These are phyloP conservation scores for Mactra quadrangularis DNA, from an alignment of 1,140 invertebrate species.

Conservation along the genomic window DNA sequence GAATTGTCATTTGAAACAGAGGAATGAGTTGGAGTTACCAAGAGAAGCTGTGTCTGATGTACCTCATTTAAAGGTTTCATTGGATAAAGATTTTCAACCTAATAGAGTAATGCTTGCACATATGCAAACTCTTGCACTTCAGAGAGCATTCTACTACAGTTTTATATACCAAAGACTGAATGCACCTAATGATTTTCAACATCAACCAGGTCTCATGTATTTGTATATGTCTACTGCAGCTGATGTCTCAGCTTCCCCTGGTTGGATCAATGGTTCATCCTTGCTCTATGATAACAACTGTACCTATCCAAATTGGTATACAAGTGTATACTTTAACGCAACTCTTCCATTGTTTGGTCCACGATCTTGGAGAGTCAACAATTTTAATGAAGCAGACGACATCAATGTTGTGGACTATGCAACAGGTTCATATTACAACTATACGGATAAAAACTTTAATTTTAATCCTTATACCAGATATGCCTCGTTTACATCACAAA, in stretches of 20 bases:
- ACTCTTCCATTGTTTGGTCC: constrained; percentile 98
- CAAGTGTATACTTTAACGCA: constrained; percentile 96
- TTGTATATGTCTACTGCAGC: constrained; percentile 97
- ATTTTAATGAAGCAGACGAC: constrained; percentile 83
- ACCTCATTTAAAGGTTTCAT: constrained; percentile 97
- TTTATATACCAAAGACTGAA: constrained; percentile 91
- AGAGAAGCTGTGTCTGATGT: constrained; percentile 94
- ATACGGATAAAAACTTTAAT: constrained; percentile 94
- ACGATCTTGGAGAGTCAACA: constrained; percentile 88
- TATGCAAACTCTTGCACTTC: constrained; percentile 97
- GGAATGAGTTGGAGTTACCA: constrained; percentile 91
- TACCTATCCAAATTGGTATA: constrained; percentile 96
- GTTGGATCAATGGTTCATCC: constrained; percentile 94
- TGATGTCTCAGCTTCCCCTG: constrained; percentile 96
- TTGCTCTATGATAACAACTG: constrained; percentile 97
- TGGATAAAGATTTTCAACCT: constrained; percentile 92
- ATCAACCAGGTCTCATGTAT: constrained; percentile 99
- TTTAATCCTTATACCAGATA: constrained; percentile 92
- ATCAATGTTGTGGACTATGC: constrained; percentile 82
- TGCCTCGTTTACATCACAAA: constrained; percentile 33
- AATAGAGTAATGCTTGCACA: constrained; percentile 97
- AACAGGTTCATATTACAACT: constrained; percentile 89
- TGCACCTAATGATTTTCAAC: constrained; percentile 85
- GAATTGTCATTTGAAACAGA: constrained; percentile 94
- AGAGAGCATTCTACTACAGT: constrained; percentile 95